These are phyloP conservation scores for Crossocerus cetratus DNA, from an alignment of 2,888 invertebrate species.

Conservation along the genomic window DNA sequence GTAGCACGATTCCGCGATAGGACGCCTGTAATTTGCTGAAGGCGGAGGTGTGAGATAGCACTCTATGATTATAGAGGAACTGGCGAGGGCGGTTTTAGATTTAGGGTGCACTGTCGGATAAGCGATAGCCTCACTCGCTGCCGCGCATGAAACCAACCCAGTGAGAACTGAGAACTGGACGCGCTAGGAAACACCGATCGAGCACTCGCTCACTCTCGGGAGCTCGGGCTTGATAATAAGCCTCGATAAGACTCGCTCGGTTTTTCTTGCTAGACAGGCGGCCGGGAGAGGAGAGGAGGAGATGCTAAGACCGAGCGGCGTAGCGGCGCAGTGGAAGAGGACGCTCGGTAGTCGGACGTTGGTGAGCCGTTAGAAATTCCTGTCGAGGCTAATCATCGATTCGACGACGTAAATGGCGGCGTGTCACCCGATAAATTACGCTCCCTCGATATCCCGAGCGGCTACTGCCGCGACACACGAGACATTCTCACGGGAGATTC, in stretches of 20 bases:
- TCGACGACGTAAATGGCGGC: constrained; percentile 8
- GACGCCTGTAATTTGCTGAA: constrained; percentile 47
- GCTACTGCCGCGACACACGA: not conserved
- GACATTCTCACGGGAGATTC: constrained; percentile 14
- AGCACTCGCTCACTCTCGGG: no score
- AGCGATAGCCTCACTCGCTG: no score
- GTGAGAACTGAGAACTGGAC: no score
- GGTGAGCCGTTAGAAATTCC: not conserved
- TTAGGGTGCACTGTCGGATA: not conserved
- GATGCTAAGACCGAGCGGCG: no score
- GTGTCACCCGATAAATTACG: constrained; percentile 14
- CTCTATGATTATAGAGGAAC: constrained; percentile 36
- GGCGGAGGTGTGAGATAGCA: constrained; percentile 53
- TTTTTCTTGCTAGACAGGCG: no score
- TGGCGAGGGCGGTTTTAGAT: not conserved
- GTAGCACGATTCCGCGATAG: constrained; percentile 9
- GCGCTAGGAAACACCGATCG: no score
- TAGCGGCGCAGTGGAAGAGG: no score
- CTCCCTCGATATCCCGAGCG: constrained; percentile 3
- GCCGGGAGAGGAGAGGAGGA: no score
- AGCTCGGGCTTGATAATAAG: no score
- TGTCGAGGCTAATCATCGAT: constrained; percentile 3
- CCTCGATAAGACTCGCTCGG: no score
- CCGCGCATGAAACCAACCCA: no score
- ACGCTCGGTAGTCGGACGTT: no score